phyloP scores from a whole-genome alignment of 2,113 vertebrate genomes.

The Microcebus murinus region DNA sequence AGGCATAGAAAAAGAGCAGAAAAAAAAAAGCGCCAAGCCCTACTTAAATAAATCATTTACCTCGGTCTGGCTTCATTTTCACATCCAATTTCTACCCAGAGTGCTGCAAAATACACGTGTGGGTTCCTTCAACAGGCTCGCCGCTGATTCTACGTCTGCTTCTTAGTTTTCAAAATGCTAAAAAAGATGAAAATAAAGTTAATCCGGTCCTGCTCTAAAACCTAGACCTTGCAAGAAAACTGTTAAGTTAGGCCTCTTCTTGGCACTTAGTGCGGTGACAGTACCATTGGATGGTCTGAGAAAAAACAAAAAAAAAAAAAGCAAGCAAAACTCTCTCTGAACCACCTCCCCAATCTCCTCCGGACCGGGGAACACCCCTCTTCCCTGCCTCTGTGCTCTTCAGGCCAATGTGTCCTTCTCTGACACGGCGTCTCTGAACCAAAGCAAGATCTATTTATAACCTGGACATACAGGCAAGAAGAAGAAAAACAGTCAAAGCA shows the following conservation, averaged over 20 bases:
- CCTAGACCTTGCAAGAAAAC: slow-evolving; percentile 52
- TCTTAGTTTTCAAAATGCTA: slow-evolving; percentile 61
- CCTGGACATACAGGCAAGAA: slow-evolving; percentile 33
- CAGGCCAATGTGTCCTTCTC: slow-evolving; percentile 71
- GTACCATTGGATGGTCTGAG: slow-evolving; percentile 51
- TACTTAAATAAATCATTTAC: slow-evolving; percentile 83
- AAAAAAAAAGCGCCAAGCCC: neutral
- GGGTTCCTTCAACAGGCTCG: slow-evolving; percentile 33
- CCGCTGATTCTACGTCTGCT: slow-evolving; percentile 33
- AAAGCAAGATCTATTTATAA: slow-evolving; percentile 73
- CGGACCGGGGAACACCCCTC: neutral
- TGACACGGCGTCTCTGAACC: slow-evolving; percentile 64
- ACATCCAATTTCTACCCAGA: slow-evolving; percentile 76
- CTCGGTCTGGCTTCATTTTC: slow-evolving; percentile 97
- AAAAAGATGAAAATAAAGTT: slow-evolving; percentile 54
- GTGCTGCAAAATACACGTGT: slow-evolving; percentile 33
- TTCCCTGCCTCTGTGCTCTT: slow-evolving; percentile 26
- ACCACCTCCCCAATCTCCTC: neutral
- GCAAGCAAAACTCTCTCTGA: slow-evolving; percentile 35
- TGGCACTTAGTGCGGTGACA: slow-evolving; percentile 66
- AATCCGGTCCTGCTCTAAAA: neutral
- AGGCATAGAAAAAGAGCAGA: neutral
- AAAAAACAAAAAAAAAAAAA: neutral
- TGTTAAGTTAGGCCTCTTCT: slow-evolving; percentile 74
- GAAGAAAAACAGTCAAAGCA: neutral